Base-by-base conservation (phyloP, 92 coral and sea anemone species). In the Porites divaricata region DNA sequence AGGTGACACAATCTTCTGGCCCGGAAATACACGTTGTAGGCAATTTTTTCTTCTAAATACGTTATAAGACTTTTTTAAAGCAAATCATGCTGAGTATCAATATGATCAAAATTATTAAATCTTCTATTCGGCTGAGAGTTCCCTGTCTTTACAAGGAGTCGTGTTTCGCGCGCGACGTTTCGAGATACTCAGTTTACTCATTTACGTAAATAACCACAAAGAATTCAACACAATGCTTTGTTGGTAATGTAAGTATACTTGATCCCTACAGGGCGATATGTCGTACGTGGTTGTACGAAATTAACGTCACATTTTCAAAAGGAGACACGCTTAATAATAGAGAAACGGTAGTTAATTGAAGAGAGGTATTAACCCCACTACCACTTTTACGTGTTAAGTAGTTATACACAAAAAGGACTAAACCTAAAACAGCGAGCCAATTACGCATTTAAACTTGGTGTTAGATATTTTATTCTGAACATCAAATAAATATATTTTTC, bases 191-290 rank as follows among this genome's bases (percentile, higher is more conserved):
- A 9, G 13, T 53, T 28, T 41, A 23, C 85, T 8, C 20, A 70
- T 70, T 80, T 80, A 66, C 77, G 69, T 69, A 26, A 16, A 56
- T 24, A 54, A 66, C 52, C 12, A 80, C 84, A 80, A 80, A 23
- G 84, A 28, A 12, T 19, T 54, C 17, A 10, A 19, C 77, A 24
- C 54, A 49, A 56, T 58, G 54, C 41, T 53, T 80, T 80, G 85
- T 80, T 11, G 59, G 76, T 45, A 58, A 9, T 19, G 51, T 35
- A 35, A 80, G 77, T 25, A 10, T 41, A 70, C 23, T 54, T 69
- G 68, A 80, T 80, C 85, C 85, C 85, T 41, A 35, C 74, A 19
- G 77, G 63, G 76, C 61, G 41, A 50, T 65, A 67, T 58, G 24
- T 69, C 66, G 25, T 67, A 23, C 11, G 53, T 12, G 57, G 70